A percentile compares a stretch with the other conserved stretches of the same genome.
Evolutionary conservation across 1,140 invertebrate species (phyloP).

Genomic region (Contarinia nasturtii): DNA sequence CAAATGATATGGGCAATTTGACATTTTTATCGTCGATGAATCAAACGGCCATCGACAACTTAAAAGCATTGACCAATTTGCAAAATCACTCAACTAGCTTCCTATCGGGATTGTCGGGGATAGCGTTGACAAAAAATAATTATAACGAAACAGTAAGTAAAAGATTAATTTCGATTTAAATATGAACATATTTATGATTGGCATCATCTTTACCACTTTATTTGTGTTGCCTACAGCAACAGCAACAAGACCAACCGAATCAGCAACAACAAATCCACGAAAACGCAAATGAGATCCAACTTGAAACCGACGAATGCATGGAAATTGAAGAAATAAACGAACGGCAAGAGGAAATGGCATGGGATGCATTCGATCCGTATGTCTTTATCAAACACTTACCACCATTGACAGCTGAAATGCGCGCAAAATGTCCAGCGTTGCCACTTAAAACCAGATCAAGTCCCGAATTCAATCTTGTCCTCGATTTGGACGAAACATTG

Average conservation of each 20-base stretch:
- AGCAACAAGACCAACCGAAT: no score
- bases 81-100: conserved; percentile 24
- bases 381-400: conserved; percentile 82
- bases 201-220: background rate
- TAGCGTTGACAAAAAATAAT: conserved; percentile 18
- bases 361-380: conserved; percentile 75
- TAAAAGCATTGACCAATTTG: conserved; percentile 25
- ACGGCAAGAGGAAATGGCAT: conserved; percentile 37
- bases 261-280: background rate
- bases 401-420: conserved; percentile 69
- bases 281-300: conserved; percentile 11
- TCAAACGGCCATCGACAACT: conserved; percentile 24
- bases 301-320: conserved; percentile 29
- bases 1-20: background rate
- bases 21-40: conserved; percentile 2
- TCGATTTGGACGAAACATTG: conserved; percentile 72
- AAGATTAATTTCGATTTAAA: background rate
- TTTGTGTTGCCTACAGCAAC: background rate
- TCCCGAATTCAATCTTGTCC: conserved; percentile 77
- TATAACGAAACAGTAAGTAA: background rate
- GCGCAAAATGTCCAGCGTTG: conserved; percentile 69
- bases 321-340: conserved; percentile 30
- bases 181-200: background rate
- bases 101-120: conserved; percentile 21
- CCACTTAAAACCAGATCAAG: conserved; percentile 84